Evolutionary conservation across 2,113 vertebrate species (phyloP), one percentile per base, ranked within the genome.

Genomic region (Struthidea cinerea): DNA sequence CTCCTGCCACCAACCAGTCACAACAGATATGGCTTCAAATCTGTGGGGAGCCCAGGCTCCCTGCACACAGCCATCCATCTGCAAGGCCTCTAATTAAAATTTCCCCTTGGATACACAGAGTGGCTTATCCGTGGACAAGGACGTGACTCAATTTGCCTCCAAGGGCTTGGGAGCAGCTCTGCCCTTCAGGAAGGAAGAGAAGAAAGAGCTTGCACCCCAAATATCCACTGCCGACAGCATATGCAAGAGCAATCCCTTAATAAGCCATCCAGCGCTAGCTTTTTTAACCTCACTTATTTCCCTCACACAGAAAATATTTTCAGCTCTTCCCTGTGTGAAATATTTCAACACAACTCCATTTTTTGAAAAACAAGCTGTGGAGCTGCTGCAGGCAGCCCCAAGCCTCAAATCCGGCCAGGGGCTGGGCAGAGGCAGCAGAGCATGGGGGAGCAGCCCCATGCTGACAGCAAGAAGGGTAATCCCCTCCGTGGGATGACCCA

Each of bases 191-290:
- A 88, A 69, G 18, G 17, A 68, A 67, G 64, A 63, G 10, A 30
- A 9, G 52, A n/a, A 74, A 41, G 33, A 92, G 16, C 8, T 70
- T 47, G 22, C 39, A 39, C 37, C 49, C 52, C 33, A 22, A 52
- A 63, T 63, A 74, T 47, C 27, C 46, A 52, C 22, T 4, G 1
- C 22, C 0, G 0, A 32, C 6, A 61, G 42, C 26, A 70, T 0
- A 2, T 37, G 42, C 42, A 61, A 78, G 55, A 91, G 32, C 55
- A 57, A 63, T 63, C 13, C 42, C 59, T 21, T n/a, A 71, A 47
- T 3, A 3, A 94, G 52, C 28, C 53, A n/a, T 30, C n/a, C 20
- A 52, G 47, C 7, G 3, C 35, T 47, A 47, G 47, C 47, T 79
- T 49, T 91, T 91, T 47, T 32, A 87, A 68, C 22, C 27, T 78